Conservation (phyloP, 2,113 vertebrate genomes). For the Sinocyclocheilus anophthalmus region DNA sequence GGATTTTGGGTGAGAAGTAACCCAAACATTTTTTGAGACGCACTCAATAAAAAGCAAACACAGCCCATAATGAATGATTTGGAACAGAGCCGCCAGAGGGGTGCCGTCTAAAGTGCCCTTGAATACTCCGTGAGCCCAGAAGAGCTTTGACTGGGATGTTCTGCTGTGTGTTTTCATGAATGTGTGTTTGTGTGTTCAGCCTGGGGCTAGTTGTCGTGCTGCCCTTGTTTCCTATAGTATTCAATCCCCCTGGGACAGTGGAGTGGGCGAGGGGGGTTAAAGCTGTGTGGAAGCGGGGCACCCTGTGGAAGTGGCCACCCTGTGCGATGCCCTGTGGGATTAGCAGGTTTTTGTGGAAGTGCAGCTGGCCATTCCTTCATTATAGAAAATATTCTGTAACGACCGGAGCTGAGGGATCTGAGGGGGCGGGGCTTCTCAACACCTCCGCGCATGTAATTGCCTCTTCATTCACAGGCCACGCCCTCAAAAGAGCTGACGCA, state of each 20-base stretch:
- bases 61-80: neutral
- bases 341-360: conserved; percentile 76
- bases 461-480: conserved; percentile 60
- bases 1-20: no score
- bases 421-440: conserved; percentile 58
- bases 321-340: conserved; percentile 66
- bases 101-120: conserved; percentile 10
- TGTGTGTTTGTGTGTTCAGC: neutral
- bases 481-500: conserved; percentile 58
- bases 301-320: conserved; percentile 49
- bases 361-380: conserved; percentile 72
- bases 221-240: neutral
- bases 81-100: neutral
- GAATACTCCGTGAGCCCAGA: conserved; percentile 12
- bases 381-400: conserved; percentile 70
- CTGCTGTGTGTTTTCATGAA: neutral
- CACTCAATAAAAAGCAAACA: neutral
- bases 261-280: conserved; percentile 51
- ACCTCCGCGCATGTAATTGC: conserved; percentile 72
- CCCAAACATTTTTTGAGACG: neutral
- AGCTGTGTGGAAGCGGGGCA: conserved; percentile 48
- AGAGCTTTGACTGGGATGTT: conserved; percentile 19
- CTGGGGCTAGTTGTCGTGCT: neutral
- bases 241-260: conserved; percentile 14
- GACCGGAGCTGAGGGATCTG: conserved; percentile 59